Base-by-base conservation (phyloP, 2,888 invertebrate genomes). In the Tetragnatha montana region DNA sequence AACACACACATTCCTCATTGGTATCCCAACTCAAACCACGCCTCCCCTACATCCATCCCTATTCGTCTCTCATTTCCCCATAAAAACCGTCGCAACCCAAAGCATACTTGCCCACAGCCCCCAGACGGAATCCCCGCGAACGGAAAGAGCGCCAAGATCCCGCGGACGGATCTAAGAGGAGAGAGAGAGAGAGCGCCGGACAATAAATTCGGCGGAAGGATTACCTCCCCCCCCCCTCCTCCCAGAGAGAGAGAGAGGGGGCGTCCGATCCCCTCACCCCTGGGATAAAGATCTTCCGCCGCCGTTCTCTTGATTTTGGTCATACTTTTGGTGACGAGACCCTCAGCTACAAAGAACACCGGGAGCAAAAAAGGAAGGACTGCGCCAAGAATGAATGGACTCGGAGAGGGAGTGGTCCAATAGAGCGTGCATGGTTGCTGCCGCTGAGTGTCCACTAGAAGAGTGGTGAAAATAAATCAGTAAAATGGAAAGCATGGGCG, bases 201-300 rank as follows among this genome's bases (percentile, higher is more conserved):
- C 88, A 88, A 88, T 88, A 88, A 88, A 88, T 88, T 88, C 88
- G 78, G 88, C 68, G 79, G 83, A 79, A 76, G 87, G 87, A 88
- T 88, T 88, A 88, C 81, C 17, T 51, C 51, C 81, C 51, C 49
- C 47, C 71, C 69, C 68, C 71, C 76, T 50, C 70, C 49, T 78
- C 68, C 81, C 70, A 6, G 21, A 78, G 80, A 87, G 78, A 74
- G 19, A 74, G 80, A 69, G 87, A 81, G 74, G 87, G 74, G 74
- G 81, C 75, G 70, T 70, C 35, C 78, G 79, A 88, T 88, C 82
- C 81, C 82, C 82, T 60, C 73, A 50, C 88, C 73, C 83, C 21
- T 51, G 87, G 87, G 87, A 87, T 81, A 81, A 81, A 87, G 87
- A 88, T 88, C 87, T 87, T 76, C 82, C 79, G 70, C 76, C 85